Conservation (phyloP, 2,113 vertebrate genomes). For the Morphnarchus princeps region DNA sequence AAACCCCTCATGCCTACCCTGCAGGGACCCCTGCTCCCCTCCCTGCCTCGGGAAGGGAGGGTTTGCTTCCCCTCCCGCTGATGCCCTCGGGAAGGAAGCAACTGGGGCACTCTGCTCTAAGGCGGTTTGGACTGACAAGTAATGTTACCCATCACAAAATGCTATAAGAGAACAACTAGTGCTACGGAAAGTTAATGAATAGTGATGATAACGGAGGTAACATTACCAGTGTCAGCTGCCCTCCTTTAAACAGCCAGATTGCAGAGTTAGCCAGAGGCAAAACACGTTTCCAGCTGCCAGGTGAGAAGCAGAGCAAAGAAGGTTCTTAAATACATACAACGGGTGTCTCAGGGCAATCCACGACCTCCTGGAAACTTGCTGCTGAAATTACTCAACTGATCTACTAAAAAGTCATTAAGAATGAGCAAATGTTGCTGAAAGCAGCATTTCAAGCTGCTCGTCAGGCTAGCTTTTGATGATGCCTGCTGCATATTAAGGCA, state of each 20-base stretch:
- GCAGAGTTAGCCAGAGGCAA: neutral
- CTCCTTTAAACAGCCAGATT: neutral
- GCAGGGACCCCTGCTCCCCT: neutral
- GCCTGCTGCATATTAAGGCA: neutral
- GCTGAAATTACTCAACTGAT: constrained; percentile 11
- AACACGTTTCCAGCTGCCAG: neutral
- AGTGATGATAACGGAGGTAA: neutral
- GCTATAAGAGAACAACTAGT: neutral
- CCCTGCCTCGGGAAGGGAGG: accelerated
- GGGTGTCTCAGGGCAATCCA: neutral
- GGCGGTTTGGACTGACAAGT: neutral
- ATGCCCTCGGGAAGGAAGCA: neutral
- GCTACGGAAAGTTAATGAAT: neutral
- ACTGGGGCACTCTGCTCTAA: neutral
- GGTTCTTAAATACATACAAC: neutral
- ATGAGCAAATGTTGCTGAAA: neutral
- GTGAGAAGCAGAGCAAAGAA: neutral
- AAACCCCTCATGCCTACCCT: neutral
- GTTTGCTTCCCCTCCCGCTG: neutral
- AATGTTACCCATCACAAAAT: neutral
- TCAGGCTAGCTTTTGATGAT: neutral
- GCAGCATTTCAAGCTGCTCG: neutral
- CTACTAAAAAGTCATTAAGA: constrained; percentile 3
- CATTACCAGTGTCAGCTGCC: neutral
- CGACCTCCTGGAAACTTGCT: neutral